phyloP scores from a whole-genome alignment of 1,140 invertebrate genomes.

The Coelopa frigida region DNA sequence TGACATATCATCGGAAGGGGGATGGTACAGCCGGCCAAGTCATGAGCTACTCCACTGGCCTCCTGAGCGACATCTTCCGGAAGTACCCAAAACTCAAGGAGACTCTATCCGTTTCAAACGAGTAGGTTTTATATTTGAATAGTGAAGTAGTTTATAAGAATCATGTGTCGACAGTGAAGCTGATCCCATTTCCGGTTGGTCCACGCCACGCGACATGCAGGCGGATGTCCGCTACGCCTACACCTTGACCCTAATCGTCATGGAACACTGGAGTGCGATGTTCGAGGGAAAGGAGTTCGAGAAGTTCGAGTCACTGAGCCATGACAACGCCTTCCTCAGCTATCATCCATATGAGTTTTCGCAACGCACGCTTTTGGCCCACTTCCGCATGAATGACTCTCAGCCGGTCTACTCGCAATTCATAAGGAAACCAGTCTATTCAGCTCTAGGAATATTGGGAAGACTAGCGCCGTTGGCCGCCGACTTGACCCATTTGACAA shows the following conservation, averaged over 20 bases:
- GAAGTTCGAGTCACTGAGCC: constrained; percentile 43
- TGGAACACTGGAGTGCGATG: constrained; percentile 41
- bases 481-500: constrained; percentile 12
- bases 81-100: constrained; percentile 39
- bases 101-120: constrained; percentile 45
- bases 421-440: constrained; percentile 48
- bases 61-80: constrained; percentile 36
- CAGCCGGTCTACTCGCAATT: constrained; percentile 46
- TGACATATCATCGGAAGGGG: constrained; percentile 50
- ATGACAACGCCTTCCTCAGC: constrained; percentile 50
- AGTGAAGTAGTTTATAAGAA: not conserved
- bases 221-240: constrained; percentile 46
- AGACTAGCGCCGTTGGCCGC: constrained; percentile 39
- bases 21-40: constrained; percentile 36
- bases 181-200: constrained; percentile 48
- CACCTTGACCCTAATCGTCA: constrained; percentile 41
- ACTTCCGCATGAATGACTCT: constrained; percentile 49
- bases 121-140: constrained; percentile 25
- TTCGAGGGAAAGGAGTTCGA: constrained; percentile 22
- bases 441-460: constrained; percentile 45
- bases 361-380: constrained; percentile 46
- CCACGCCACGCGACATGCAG: constrained; percentile 41
- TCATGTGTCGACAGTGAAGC: constrained; percentile 39
- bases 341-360: constrained; percentile 47
- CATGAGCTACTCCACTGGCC: constrained; percentile 31